These are phyloP conservation scores for Muscicapa adusta DNA, from an alignment of 2,113 vertebrate species.

Conservation along the genomic window DNA sequence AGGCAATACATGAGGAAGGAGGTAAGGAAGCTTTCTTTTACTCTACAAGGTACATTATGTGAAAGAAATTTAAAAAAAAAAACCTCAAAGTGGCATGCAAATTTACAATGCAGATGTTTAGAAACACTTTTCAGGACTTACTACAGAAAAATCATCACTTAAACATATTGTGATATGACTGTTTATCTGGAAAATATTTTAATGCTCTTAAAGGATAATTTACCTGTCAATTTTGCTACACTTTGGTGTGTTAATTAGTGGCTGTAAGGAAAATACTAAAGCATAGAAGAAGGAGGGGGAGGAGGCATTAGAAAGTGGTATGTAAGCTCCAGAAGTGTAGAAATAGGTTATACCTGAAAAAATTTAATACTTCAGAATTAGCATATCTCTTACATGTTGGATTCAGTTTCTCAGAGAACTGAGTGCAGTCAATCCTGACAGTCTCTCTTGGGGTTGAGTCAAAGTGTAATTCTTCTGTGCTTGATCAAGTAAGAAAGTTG, in stretches of 20 bases:
- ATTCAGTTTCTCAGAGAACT: neutral
- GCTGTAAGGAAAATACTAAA: constrained; percentile 69
- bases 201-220: constrained; percentile 73
- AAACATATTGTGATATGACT: constrained; percentile 55
- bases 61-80: neutral
- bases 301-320: neutral
- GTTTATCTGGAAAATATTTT: constrained; percentile 63
- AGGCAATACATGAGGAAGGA: neutral
- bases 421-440: neutral
- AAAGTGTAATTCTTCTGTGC: neutral
- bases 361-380: neutral
- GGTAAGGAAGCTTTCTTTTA: neutral
- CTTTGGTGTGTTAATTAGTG: constrained; percentile 71
- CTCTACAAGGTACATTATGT: neutral
- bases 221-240: constrained; percentile 64
- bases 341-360: neutral
- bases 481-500: neutral
- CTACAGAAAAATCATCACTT: constrained; percentile 27
- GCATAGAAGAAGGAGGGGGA: neutral
- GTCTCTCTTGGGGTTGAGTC: accelerated
- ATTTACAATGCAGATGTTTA: constrained; percentile 43
- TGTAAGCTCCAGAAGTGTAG: neutral
- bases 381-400: neutral
- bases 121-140: constrained; percentile 55
- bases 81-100: constrained; percentile 32